Percentiles rank a stretch among this genome's conserved stretches.
Conservation (phyloP, 2,113 vertebrate species). For the Agapornis roseicollis region DNA sequence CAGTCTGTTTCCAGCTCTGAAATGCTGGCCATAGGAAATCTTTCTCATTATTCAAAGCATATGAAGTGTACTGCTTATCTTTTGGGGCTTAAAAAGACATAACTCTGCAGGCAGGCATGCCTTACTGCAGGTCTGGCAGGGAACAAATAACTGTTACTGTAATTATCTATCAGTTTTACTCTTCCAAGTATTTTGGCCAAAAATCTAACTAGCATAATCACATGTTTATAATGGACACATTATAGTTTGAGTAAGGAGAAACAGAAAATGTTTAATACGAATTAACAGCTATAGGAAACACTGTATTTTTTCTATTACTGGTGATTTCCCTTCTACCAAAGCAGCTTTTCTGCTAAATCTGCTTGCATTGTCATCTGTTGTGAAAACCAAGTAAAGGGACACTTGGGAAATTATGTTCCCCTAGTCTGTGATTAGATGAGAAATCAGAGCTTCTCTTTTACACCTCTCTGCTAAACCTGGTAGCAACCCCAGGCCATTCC, state of each 20-base stretch:
- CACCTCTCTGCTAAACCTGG: neutral
- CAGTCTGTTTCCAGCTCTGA: slow-evolving; percentile 31
- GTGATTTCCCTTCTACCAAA: neutral
- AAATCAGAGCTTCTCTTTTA: neutral
- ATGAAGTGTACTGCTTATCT: slow-evolving; percentile 33
- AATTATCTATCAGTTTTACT: slow-evolving; percentile 37
- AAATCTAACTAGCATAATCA: slow-evolving; percentile 16
- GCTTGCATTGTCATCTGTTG: neutral
- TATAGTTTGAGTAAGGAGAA: slow-evolving; percentile 17
- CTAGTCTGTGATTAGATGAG: neutral
- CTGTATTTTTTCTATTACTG: neutral
- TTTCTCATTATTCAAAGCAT: slow-evolving; percentile 43
- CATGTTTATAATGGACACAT: slow-evolving; percentile 25
- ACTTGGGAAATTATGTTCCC: neutral
- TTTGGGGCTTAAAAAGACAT: slow-evolving; percentile 29
- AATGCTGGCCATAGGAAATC: slow-evolving; percentile 46
- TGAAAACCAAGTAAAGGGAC: neutral
- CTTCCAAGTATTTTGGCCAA: slow-evolving; percentile 37
- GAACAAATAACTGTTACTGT: slow-evolving; percentile 15
- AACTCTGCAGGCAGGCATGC: slow-evolving; percentile 31
- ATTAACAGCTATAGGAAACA: slow-evolving; percentile 13
- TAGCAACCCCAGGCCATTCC: neutral
- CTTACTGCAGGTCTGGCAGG: slow-evolving; percentile 50
- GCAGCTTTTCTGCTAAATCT: neutral
- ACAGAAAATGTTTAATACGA: slow-evolving; percentile 7